These are phyloP conservation scores for Varroa destructor DNA, from an alignment of 1,140 invertebrate genomes.

Conservation along the genomic window DNA sequence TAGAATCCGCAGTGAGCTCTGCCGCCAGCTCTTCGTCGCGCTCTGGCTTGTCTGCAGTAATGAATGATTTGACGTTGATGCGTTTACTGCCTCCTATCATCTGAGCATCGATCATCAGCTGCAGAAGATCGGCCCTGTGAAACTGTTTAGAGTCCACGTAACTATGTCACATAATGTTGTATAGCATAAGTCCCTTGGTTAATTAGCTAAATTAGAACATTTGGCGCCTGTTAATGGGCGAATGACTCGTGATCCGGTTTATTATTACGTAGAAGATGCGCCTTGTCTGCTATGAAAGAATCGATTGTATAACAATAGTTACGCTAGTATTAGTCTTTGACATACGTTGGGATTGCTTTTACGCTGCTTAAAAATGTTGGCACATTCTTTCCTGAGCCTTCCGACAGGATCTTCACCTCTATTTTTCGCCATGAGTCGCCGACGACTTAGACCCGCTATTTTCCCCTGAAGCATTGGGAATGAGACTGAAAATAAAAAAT, in stretches of 20 bases:
- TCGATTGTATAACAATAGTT: background rate
- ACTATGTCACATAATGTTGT: background rate
- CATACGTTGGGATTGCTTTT: constrained; percentile 1
- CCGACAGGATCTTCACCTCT: background rate
- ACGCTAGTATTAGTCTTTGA: too few relatives aligned
- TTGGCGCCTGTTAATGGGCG: too few relatives aligned
- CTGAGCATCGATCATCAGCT: constrained; percentile 23
- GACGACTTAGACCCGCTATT: background rate
- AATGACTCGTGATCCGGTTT: too few relatives aligned
- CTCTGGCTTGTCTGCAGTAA: background rate
- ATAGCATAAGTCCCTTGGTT: background rate
- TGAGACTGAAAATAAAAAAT: background rate
- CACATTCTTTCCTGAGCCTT: background rate
- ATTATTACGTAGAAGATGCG: background rate
- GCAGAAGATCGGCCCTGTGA: constrained; percentile 11
- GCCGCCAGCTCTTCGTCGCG: background rate
- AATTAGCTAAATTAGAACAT: background rate
- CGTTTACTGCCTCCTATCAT: background rate
- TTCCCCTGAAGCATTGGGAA: background rate
- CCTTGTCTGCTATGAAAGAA: background rate
- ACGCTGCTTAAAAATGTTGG: background rate
- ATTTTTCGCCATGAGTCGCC: background rate
- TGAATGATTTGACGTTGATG: background rate
- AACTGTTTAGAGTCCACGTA: background rate
- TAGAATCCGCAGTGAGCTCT: background rate